Percentiles rank a stretch among this genome's conserved stretches.
phyloP scores from a whole-genome alignment of 1,140 invertebrate species.

The Belonocnema kinseyi region DNA sequence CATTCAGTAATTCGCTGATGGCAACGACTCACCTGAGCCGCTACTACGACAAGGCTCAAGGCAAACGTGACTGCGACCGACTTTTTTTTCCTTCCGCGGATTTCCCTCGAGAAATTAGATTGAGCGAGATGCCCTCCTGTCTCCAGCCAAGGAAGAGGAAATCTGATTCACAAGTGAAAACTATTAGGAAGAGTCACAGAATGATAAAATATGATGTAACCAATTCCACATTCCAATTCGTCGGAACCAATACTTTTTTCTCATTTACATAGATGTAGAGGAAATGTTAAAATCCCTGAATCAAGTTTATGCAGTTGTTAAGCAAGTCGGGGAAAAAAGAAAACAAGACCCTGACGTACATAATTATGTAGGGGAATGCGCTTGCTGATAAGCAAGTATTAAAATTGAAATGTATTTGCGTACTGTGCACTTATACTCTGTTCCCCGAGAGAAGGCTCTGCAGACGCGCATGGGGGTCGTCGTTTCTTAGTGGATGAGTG shows the following conservation, averaged over 20 bases:
- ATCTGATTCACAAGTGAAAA: slow-evolving; percentile 19
- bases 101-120: slow-evolving; percentile 29
- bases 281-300: too few relatives aligned
- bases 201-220: not conserved
- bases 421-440: not conserved
- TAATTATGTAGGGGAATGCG: not conserved
- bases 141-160: slow-evolving; percentile 23
- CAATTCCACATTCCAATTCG: not conserved
- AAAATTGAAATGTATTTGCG: slow-evolving; percentile 3
- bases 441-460: too few relatives aligned
- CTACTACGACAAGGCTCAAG: not conserved
- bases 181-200: not conserved
- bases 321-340: not conserved
- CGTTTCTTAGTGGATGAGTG: too few relatives aligned
- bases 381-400: not conserved
- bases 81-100: slow-evolving; percentile 21
- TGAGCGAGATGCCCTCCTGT: not conserved
- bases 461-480: too few relatives aligned
- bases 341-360: not conserved
- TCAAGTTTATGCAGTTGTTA: not conserved
- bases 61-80: slow-evolving; percentile 21
- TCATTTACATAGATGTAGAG: too few relatives aligned
- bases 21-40: slow-evolving; percentile 7
- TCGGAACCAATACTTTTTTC: too few relatives aligned
- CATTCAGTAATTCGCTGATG: slow-evolving; percentile 20